Percentiles rank a stretch among this genome's conserved stretches.
Conservation (phyloP, 2,888 invertebrate species). For the Fragum fragum region DNA sequence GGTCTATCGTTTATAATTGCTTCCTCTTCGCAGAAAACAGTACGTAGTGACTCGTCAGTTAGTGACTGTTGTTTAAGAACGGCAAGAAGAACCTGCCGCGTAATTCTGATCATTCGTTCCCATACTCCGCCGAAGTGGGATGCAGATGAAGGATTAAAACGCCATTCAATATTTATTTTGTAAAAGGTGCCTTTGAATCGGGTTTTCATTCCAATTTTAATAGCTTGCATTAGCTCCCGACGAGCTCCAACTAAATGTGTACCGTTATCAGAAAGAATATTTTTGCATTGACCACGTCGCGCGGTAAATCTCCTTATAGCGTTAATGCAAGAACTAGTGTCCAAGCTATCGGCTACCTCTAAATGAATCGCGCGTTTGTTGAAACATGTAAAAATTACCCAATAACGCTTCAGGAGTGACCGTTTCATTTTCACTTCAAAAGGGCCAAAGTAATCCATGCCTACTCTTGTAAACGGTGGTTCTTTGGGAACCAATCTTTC, state of each 20-base stretch:
- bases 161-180: neutral
- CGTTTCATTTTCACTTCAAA: slow-evolving; percentile 58
- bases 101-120: neutral
- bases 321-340: neutral
- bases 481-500: slow-evolving; percentile 1
- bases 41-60: slow-evolving; percentile 50
- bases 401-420: slow-evolving; percentile 59
- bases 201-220: too few relatives aligned
- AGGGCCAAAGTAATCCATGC: slow-evolving; percentile 71
- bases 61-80: slow-evolving; percentile 42
- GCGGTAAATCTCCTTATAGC: neutral
- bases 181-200: neutral
- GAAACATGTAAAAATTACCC: slow-evolving; percentile 50
- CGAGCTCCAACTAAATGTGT: neutral
- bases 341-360: neutral
- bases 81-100: slow-evolving; percentile 33
- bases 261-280: neutral
- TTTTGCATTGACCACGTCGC: neutral
- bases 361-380: neutral
- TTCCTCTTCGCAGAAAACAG: too few relatives aligned
- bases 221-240: too few relatives aligned
- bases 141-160: neutral
- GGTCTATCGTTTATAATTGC: slow-evolving; percentile 60
- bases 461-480: slow-evolving; percentile 52
- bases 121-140: neutral